Evolutionary conservation across 2,888 invertebrate genomes (phyloP), one percentile per base, ranked within the genome.

Genomic region (Latrodectus elegans): DNA sequence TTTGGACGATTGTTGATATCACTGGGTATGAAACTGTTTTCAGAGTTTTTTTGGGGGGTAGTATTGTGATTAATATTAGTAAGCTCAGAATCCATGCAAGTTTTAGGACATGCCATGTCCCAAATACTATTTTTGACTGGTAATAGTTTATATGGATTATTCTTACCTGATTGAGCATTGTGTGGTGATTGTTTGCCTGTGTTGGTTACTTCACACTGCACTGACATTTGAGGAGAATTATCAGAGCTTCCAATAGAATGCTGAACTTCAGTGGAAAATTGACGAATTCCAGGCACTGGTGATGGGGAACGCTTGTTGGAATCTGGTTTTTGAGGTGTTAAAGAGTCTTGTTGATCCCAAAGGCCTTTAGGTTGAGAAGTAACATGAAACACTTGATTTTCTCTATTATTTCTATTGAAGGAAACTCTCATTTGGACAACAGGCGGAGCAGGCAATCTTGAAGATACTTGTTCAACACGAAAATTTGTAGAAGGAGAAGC

Each of bases 361-460:
- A 88, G 55, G 49, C 88, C 88, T 60, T 79, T 88, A 1, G 82
- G 38, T 22, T 82, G 82, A 15, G 82, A 68, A 55, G 88, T 73
- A 17, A 80, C 75, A 65, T 84, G 76, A 53, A 82, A 26, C 11
- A 88, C 78, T 52, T 85, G 77, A 71, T 77, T 73, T n/a, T 88
- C 88, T 65, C 79, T 77, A 55, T 74, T 83, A 12, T 81, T 84
- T 11, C 87, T 79, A 70, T 88, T 89, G 38, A 89, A 80, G 14
- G 89, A 89, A 14, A 89, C 87, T 49, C 84, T 71, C 89, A 89
- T 89, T 53, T 87, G 87, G 9, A 89, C 82, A 49, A 89, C 76
- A 15, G 89, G 89, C n/a, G 73, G 89, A 8, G 72, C 53, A 6
- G 75, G 65, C n/a, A 71, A 55, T 52, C 83, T 73, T 53, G 67